Evolutionary conservation across 2,888 invertebrate species (phyloP), one percentile per base, ranked within the genome.

Genomic region (Onchidella celtica): DNA sequence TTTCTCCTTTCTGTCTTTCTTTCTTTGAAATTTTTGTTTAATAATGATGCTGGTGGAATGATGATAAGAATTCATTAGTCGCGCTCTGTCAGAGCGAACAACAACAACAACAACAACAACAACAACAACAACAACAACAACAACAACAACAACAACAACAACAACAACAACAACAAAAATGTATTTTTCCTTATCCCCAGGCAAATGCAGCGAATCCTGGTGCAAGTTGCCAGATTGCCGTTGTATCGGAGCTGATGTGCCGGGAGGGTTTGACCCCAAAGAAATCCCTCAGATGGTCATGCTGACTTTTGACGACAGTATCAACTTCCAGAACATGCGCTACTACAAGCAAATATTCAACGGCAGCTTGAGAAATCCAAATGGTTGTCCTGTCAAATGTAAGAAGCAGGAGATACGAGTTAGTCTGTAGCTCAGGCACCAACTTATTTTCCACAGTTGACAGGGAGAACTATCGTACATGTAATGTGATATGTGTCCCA

Each of bases 321-420:
- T 89, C 80, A 88, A 87, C 75, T 73, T 70, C 32, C 81, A 76
- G 57, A 85, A 86, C 74, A 85, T 81, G 72, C 75, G 81, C 68
- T 85, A 81, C 82, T 89, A 83, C 77, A 79, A 66, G 21, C 65
- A 80, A 21, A 66, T 89, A 36, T 87, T 88, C 61, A 81, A 83
- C 32, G 83, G 79, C 29, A 83, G 82, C 11, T 63, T 85, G 24
- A 70, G 34, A 27, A 96, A 96, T 92, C 95, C 95, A 0, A 95
- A 96, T 90, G 94, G 94, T 1, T 95, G 95, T 82, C 94, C 94
- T 0, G 94, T 95, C 97, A 91, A 97, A 98, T 78, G 97, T 80
- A 68, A 75, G 79, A 61, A 38, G 9, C 59, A 47, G 63, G 24
- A 11, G 24, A 11, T 63, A 21, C 17, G 9, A 47, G 47, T 11